Base-by-base conservation (phyloP, 2,113 vertebrate genomes). In the Embiotoca jacksoni region DNA sequence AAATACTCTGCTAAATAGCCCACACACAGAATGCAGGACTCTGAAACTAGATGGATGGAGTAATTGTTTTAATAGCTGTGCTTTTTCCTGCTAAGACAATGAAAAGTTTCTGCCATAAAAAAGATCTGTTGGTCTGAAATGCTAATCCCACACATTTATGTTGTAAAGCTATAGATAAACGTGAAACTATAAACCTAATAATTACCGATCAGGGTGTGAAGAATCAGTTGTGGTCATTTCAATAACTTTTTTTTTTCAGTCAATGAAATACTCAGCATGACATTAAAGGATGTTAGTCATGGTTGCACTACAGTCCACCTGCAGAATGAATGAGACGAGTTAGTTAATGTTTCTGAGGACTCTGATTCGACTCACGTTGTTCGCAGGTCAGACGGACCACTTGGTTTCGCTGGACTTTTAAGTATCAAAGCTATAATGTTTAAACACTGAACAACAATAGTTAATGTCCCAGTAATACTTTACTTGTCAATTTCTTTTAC, bases 321-420 rank as follows among this genome's bases (percentile, higher is more conserved):
- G 64, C 59, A 36, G 41, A 57, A 49, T 65, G 41, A 66, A 67
- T 58, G 39, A 49, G 11, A 31, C 35, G 3, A 33, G 4, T 39
- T 47, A 15, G 56, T 2, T 15, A 57, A 76, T 37, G 55, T 69
- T 76, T 41, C 62, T 41, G 67, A 54, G 53, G 72, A 56, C 63
- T 72, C 67, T 23, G 7, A 63, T 33, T 60, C 30, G 14, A 37
- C 33, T 62, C 32, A 16, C 30, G n/a, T 58, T 79, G 75, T 78
- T 78, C 16, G 60, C 58, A 77, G 41, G 10, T 35, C 30, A 72
- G 16, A 77, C 6, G 0, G 35, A 53, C 32, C 14, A 14, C 14
- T 44, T 32, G 23, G 23, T 23, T 23, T 23, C 23, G 61, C 14
- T 72, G 23, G 41, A 65, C 71, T 6, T 64, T 37, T 54, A 53